These are phyloP conservation scores for Pseudococcus jackbeardsleyi DNA, from an alignment of 2,888 invertebrate species.

Conservation along the genomic window DNA sequence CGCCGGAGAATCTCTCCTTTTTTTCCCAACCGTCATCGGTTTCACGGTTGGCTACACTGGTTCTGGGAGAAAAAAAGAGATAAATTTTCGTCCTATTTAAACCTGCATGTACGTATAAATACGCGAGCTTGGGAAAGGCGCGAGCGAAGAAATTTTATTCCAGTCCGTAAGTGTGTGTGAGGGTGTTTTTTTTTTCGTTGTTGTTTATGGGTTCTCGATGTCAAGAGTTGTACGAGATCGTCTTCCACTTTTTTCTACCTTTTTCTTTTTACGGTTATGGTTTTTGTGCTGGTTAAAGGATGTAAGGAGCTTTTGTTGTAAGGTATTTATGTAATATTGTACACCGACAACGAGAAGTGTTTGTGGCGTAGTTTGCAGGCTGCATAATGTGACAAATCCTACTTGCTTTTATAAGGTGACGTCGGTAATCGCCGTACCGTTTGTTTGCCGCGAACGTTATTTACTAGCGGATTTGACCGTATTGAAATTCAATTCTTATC, in stretches of 20 bases:
- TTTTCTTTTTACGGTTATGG: not conserved
- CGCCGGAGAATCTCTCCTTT: not conserved
- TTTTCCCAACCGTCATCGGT: not conserved
- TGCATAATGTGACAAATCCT: not conserved
- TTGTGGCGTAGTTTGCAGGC: not conserved
- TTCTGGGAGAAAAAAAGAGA: not conserved
- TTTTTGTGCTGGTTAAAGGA: not conserved
- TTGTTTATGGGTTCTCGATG: not conserved
- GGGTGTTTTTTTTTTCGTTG: not conserved
- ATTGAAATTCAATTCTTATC: too few species aligned
- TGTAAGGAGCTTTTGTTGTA: not conserved
- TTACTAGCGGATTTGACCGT: too few species aligned
- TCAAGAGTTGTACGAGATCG: not conserved
- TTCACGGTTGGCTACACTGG: constrained; percentile 41
- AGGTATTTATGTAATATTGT: not conserved
- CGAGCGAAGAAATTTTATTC: not conserved
- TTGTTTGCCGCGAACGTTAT: too few species aligned
- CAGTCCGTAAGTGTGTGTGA: not conserved
- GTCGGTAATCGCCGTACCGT: not conserved
- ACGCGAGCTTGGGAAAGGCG: not conserved
- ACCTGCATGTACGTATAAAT: not conserved
- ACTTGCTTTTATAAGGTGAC: not conserved
- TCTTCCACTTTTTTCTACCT: not conserved
- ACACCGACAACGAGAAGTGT: not conserved
- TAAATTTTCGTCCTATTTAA: constrained; percentile 39